These are phyloP conservation scores for Piscicola geometra DNA, from an alignment of 2,888 invertebrate genomes.

Conservation along the genomic window DNA sequence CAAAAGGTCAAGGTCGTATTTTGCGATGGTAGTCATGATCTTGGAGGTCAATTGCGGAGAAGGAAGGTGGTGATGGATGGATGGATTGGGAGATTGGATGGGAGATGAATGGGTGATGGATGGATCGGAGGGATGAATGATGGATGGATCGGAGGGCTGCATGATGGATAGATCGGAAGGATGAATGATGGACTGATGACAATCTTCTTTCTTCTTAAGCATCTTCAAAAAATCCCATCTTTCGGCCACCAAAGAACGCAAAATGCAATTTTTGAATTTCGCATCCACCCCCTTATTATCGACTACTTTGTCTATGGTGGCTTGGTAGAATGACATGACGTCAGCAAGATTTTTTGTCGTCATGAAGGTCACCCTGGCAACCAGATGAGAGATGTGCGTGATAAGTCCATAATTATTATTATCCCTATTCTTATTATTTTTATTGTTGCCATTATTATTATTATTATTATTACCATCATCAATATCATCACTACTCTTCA, in stretches of 20 bases:
- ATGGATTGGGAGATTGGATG: no score
- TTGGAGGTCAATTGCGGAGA: no score
- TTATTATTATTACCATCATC: background rate
- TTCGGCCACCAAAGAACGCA: background rate
- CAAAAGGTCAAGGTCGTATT: background rate
- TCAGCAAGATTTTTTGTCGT: background rate
- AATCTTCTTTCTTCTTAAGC: constrained; percentile 1
- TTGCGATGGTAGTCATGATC: background rate
- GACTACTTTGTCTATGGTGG: background rate
- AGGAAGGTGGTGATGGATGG: no score
- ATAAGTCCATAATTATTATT: background rate
- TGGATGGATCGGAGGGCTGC: background rate
- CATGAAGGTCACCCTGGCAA: background rate
- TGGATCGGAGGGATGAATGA: no score
- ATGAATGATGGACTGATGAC: no score
- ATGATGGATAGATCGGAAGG: background rate
- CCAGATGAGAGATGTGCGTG: constrained; percentile 21
- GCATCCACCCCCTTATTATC: background rate
- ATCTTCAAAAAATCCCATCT: background rate
- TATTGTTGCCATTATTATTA: constrained; percentile 3
- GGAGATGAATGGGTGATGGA: no score
- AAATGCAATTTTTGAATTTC: background rate
- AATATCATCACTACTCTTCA: background rate
- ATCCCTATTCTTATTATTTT: constrained; percentile 4
- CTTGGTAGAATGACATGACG: constrained; percentile 2